phyloP scores from a whole-genome alignment of 2,113 vertebrate species.

The Gymnocephalus cernua region DNA sequence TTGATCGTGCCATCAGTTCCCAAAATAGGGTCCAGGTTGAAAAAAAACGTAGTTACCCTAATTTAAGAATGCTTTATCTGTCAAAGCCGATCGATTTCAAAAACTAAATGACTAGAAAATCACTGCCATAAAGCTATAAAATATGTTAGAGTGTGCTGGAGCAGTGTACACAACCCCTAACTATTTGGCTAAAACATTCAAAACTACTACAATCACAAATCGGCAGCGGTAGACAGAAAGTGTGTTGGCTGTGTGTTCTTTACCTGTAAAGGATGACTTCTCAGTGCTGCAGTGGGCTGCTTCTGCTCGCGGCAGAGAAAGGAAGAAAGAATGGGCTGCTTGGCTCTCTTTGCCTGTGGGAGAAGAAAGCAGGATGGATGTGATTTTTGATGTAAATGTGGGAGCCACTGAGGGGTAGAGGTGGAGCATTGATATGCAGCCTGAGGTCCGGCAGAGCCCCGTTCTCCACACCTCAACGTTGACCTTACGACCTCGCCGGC shows the following conservation, averaged over 20 bases:
- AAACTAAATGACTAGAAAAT: neutral
- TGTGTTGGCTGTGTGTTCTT: neutral
- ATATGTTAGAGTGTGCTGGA: neutral
- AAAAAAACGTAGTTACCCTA: too few species aligned
- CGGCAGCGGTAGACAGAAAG: neutral
- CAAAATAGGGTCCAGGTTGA: too few species aligned
- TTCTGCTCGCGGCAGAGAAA: neutral
- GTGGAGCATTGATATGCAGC: slow-evolving; percentile 66
- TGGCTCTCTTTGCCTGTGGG: slow-evolving; percentile 26
- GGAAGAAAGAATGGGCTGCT: neutral
- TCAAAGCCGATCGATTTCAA: neutral
- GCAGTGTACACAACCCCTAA: neutral
- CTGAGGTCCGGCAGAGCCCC: slow-evolving; percentile 7
- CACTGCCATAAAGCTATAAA: neutral
- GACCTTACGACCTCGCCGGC: slow-evolving; percentile 56
- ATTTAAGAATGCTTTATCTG: neutral
- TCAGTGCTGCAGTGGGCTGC: slow-evolving; percentile 10
- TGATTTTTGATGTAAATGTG: slow-evolving; percentile 61
- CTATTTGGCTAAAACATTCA: neutral
- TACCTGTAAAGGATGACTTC: slow-evolving; percentile 16
- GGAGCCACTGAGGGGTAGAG: slow-evolving; percentile 40
- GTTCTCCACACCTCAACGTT: slow-evolving; percentile 41
- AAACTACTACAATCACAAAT: neutral
- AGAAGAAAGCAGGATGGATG: slow-evolving; percentile 32
- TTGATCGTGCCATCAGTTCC: too few species aligned